A percentile compares a stretch with the other conserved stretches of the same genome.
phyloP scores from a whole-genome alignment of 35 echinoderm and acorn worm genomes.

The Apostichopus californicus region DNA sequence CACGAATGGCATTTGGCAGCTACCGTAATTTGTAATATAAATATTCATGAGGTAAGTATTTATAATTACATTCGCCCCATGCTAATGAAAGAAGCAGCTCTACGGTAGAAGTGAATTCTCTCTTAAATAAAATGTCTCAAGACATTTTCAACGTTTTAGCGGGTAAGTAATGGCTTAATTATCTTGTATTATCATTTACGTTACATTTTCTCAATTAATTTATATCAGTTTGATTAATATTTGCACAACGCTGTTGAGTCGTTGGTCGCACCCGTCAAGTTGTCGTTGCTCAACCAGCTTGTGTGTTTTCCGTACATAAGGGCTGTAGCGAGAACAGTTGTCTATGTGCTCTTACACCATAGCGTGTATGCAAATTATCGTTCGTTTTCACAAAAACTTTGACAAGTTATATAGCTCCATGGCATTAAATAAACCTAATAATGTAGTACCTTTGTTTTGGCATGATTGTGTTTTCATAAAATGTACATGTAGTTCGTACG shows the following conservation, averaged over 20 bases:
- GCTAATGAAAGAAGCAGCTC: not conserved
- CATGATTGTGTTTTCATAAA: not conserved
- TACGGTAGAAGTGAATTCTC: not conserved
- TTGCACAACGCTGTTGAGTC: too few relatives aligned
- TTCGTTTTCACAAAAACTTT: not conserved
- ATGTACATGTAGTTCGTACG: not conserved
- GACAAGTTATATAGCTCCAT: not conserved
- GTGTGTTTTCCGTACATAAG: constrained; percentile 21
- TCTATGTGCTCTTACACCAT: constrained; percentile 21
- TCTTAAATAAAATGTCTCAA: constrained; percentile 20
- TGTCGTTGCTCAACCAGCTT: not conserved
- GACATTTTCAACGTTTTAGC: constrained; percentile 45
- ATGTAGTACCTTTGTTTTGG: not conserved
- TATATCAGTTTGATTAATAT: too few relatives aligned
- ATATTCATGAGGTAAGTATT: not conserved
- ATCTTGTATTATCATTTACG: too few relatives aligned
- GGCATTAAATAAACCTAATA: not conserved
- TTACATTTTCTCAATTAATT: too few relatives aligned
- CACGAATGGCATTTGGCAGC: not conserved
- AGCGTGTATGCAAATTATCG: not conserved
- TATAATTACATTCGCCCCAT: constrained; percentile 5
- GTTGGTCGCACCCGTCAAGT: not conserved
- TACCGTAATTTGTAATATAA: not conserved
- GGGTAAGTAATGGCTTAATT: not conserved
- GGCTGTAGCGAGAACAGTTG: constrained; percentile 4